Evolutionary conservation across 2,113 vertebrate genomes (phyloP).

Genomic region (Cebidichthys violaceus): DNA sequence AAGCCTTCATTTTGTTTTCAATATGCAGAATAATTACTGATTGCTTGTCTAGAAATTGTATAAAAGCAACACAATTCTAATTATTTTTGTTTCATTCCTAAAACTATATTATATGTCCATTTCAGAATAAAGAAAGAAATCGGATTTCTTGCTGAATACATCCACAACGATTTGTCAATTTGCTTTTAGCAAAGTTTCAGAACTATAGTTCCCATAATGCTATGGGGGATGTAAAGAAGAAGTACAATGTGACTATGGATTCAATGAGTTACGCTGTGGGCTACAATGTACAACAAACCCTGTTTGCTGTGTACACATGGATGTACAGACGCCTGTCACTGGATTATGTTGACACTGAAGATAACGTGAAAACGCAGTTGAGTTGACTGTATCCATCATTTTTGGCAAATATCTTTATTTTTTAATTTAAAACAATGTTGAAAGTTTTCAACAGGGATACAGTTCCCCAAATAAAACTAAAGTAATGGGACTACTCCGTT

Average conservation of each 20-base stretch:
- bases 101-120: background rate
- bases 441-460: background rate
- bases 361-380: too few species aligned
- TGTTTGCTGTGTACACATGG: background rate
- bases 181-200: background rate
- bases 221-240: background rate
- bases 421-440: background rate
- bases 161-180: background rate
- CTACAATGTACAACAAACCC: background rate
- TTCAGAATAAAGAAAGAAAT: background rate
- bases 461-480: background rate
- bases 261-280: background rate
- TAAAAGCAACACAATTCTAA: background rate
- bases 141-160: conserved; percentile 27
- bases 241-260: background rate
- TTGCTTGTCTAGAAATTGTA: background rate
- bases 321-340: background rate
- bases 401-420: background rate
- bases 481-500: background rate
- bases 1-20: conserved; percentile 16
- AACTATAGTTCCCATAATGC: background rate
- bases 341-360: background rate
- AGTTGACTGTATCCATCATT: background rate
- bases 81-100: conserved; percentile 1
- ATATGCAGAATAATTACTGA: background rate